Conservation (phyloP, 2,797 vertebrate species). For the Emys orbicularis region DNA sequence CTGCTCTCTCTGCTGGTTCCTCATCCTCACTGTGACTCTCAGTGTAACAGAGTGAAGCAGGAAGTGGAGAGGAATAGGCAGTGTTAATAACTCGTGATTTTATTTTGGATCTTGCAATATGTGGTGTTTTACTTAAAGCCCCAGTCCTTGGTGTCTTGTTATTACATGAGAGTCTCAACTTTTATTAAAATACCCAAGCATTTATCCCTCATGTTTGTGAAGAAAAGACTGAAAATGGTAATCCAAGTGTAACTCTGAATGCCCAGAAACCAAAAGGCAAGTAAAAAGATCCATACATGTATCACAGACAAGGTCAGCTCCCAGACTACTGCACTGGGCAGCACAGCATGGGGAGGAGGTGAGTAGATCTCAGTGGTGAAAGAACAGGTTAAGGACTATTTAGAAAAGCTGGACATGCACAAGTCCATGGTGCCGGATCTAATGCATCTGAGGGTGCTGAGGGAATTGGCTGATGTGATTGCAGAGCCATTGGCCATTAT, state of each 20-base stretch:
- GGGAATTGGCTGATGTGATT: too few species aligned
- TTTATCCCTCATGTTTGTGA: not conserved
- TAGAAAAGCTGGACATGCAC: too few species aligned
- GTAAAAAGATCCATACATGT: not conserved
- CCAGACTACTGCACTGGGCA: too few species aligned
- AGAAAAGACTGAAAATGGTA: not conserved
- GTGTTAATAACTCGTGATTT: not conserved
- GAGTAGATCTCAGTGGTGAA: too few species aligned
- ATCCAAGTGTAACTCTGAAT: not conserved
- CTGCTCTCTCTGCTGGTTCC: not conserved
- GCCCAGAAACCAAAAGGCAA: not conserved
- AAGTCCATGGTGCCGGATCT: too few species aligned
- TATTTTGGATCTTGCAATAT: constrained; percentile 4
- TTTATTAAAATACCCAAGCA: not conserved
- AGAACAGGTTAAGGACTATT: too few species aligned
- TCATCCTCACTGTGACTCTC: not conserved
- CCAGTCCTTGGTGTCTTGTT: not conserved
- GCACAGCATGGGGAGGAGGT: too few species aligned
- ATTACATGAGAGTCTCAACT: not conserved
- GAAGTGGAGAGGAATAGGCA: not conserved
- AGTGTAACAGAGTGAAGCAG: not conserved
- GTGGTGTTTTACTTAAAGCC: constrained; percentile 5
- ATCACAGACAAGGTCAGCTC: not conserved
- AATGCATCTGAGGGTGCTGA: too few species aligned
- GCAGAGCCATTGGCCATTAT: too few species aligned